These are phyloP conservation scores for Blastobasis adustella DNA, from an alignment of 2,888 invertebrate species.

Conservation along the genomic window DNA sequence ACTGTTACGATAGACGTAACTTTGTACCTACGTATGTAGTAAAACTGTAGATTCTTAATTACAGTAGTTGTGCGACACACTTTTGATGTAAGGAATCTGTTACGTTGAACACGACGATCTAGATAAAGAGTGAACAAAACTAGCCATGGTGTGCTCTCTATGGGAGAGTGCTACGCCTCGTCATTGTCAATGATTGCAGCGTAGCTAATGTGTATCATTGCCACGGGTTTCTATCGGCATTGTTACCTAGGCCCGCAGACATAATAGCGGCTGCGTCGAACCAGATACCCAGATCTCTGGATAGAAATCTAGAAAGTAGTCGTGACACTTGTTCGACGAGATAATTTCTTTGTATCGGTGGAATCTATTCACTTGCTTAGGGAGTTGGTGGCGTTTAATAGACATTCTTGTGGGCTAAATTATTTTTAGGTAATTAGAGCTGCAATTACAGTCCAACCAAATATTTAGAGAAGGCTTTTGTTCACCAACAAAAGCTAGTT, in stretches of 20 bases:
- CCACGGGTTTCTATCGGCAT: constrained; percentile 35
- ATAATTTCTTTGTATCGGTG: neutral
- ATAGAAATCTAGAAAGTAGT: constrained; percentile 37
- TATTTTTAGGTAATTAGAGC: no score
- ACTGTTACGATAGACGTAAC: no score
- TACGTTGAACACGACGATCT: neutral
- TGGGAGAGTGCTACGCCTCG: neutral
- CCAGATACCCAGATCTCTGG: constrained; percentile 54
- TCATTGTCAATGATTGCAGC: constrained; percentile 23
- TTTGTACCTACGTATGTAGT: no score
- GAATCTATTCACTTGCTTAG: no score
- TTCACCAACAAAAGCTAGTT: neutral
- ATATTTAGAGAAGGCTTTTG: no score
- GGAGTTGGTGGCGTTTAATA: no score
- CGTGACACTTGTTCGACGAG: constrained; percentile 18
- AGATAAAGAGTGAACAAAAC: neutral
- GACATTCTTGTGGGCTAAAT: no score
- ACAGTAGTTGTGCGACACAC: no score
- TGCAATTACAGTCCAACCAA: no score
- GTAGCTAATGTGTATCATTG: constrained; percentile 43
- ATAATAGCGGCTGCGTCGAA: constrained; percentile 44
- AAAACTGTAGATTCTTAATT: no score
- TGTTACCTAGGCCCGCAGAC: constrained; percentile 36
- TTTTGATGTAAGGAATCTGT: no score
- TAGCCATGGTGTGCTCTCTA: neutral